Percentiles rank a stretch among this genome's conserved stretches.
phyloP scores from a whole-genome alignment of 2,113 vertebrate species.

The Nerophis lumbriciformis region DNA sequence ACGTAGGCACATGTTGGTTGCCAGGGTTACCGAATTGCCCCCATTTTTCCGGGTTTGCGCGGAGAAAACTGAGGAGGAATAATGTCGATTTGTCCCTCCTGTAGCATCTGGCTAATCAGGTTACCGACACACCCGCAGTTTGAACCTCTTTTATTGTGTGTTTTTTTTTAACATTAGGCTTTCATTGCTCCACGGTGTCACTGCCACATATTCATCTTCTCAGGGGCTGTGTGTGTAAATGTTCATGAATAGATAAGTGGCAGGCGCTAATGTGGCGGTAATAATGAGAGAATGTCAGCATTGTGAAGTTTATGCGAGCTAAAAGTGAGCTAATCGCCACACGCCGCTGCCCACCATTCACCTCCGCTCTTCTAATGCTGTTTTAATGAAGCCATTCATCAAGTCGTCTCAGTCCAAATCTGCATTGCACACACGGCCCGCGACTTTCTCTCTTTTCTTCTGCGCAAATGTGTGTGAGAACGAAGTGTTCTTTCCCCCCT shows the following conservation, averaged over 20 bases:
- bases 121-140: constrained; percentile 25
- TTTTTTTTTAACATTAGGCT: constrained; percentile 8
- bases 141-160: not conserved
- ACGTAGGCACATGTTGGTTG: constrained; percentile 63
- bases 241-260: not conserved
- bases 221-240: constrained; percentile 2
- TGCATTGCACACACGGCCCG: constrained; percentile 27
- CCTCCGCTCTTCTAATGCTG: constrained; percentile 68
- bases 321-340: constrained; percentile 23
- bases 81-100: constrained; percentile 58
- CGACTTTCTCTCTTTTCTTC: constrained; percentile 20
- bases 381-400: constrained; percentile 80
- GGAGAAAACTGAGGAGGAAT: constrained; percentile 57
- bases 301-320: constrained; percentile 22
- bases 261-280: constrained; percentile 1
- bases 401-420: constrained; percentile 51
- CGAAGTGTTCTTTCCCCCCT: constrained; percentile 38
- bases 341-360: constrained; percentile 33
- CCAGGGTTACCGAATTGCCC: constrained; percentile 70
- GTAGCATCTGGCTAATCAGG: constrained; percentile 57
- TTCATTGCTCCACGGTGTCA: constrained; percentile 25
- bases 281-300: constrained; percentile 29
- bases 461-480: constrained; percentile 36
- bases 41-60: constrained; percentile 65
- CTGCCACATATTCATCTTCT: constrained; percentile 33